A percentile compares a stretch with the other conserved stretches of the same genome.
Conservation (phyloP, 2,797 vertebrate genomes). For the Morelia viridis region DNA sequence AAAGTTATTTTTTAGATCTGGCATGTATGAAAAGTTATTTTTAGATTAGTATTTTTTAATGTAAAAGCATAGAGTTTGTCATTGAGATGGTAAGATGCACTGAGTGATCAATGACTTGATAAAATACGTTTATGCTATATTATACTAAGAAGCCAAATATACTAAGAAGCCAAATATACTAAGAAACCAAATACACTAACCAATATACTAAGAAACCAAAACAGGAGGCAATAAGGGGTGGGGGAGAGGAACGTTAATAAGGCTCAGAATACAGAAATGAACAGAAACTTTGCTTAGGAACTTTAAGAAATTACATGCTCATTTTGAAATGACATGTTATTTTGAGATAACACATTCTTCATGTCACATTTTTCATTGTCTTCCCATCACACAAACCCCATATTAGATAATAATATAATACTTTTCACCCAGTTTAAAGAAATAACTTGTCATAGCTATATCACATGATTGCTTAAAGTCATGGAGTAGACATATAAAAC, state of each 20-base stretch:
- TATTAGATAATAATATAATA: neutral
- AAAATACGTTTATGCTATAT: neutral
- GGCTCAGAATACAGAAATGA: neutral
- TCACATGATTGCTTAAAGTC: neutral
- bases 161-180: no score
- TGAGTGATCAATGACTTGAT: neutral
- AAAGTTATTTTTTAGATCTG: neutral
- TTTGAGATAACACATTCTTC: neutral
- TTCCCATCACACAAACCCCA: neutral
- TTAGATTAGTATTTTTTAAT: neutral
- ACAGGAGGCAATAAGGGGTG: neutral
- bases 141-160: neutral
- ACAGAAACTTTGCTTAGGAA: neutral
- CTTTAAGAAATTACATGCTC: neutral
- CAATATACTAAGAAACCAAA: neutral
- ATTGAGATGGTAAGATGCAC: neutral
- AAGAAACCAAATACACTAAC: neutral
- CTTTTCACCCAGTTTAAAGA: neutral
- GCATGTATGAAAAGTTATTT: neutral
- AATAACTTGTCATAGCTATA: neutral
- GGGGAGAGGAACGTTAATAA: neutral
- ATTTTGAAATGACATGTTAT: neutral
- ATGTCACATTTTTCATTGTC: no score
- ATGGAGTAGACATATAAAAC: neutral
- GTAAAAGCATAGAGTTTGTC: neutral